Evolutionary conservation across 1,140 invertebrate genomes (phyloP), one percentile per base, ranked within the genome.

Genomic region (Caerostris darwini): DNA sequence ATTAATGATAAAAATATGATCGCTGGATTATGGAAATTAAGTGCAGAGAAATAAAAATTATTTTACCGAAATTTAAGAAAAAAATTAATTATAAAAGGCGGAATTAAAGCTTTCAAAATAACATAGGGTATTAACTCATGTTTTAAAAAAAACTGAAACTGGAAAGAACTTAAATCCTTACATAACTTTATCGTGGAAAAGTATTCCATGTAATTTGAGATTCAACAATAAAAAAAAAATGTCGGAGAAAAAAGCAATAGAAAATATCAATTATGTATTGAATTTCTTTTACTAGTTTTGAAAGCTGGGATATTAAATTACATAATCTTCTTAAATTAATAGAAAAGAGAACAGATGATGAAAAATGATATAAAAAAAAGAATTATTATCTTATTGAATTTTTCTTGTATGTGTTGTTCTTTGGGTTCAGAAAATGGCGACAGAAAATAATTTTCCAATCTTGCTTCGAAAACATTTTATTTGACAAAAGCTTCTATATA

Each of bases 401-500:
- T 53, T 12, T 77, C 5, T 77, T 77, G 71, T 77, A 53, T 77
- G 34, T 14, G 71, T 77, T 50, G 50, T 12, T 77, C 12, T 34
- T 34, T 34, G 34, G 12, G 5, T 77, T 77, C 3, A 14, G 50
- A 77, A 77, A 77, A 12, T 50, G 34, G 34, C 34, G 34, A 34
- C 34, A 34, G 0, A 50, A 8, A 58, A 83, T 56, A 83, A 19
- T 57, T 57, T 17, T 10, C 71, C 5, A 57, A 3, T 12, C n/a
- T n/a, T 58, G 14, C 54, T 58, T 58, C 53, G 56, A 83, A 87
- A 87, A 87, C 85, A 87, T 61, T 87, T 87, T 87, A 87, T 87
- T 34, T 87, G 85, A 87, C 85, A 87, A 87, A 71, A 87, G 59
- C 57, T 57, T 87, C 85, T 87, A 87, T 87, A 77, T 77, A 87